Percentiles rank a stretch among this genome's conserved stretches.
phyloP scores from a whole-genome alignment of 2,888 invertebrate genomes.

The Beris chalybata region DNA sequence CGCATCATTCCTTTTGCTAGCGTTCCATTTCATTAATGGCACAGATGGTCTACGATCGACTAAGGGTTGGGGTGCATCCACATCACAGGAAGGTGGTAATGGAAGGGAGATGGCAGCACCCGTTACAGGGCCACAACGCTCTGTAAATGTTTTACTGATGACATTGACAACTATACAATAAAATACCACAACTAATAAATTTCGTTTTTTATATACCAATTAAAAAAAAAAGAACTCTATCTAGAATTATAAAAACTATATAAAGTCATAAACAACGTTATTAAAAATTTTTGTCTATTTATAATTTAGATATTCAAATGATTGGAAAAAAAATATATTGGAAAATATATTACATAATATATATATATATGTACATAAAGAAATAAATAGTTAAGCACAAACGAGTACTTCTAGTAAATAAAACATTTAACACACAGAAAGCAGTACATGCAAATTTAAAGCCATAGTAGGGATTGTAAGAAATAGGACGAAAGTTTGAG shows the following conservation, averaged over 20 bases:
- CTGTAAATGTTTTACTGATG: conserved; percentile 57
- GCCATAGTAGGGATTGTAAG: too few species aligned
- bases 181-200: conserved; percentile 42
- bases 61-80: conserved; percentile 72
- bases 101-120: conserved; percentile 59
- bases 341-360: too few species aligned
- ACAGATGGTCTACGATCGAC: conserved; percentile 70
- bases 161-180: conserved; percentile 50
- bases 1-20: conserved; percentile 48
- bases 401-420: too few species aligned
- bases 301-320: too few species aligned
- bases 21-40: conserved; percentile 61
- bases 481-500: too few species aligned
- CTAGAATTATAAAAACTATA: conserved; percentile 6
- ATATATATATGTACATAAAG: too few species aligned
- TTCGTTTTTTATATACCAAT: conserved; percentile 25
- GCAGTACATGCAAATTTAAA: too few species aligned
- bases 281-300: too few species aligned
- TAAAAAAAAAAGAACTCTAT: conserved; percentile 11
- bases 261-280: neutral
- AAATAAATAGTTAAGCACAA: too few species aligned
- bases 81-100: conserved; percentile 63
- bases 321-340: too few species aligned
- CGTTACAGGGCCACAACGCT: conserved; percentile 74
- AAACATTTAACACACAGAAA: too few species aligned